Conservation (phyloP, 1,140 invertebrate species). For the Zaprionus taronus region DNA sequence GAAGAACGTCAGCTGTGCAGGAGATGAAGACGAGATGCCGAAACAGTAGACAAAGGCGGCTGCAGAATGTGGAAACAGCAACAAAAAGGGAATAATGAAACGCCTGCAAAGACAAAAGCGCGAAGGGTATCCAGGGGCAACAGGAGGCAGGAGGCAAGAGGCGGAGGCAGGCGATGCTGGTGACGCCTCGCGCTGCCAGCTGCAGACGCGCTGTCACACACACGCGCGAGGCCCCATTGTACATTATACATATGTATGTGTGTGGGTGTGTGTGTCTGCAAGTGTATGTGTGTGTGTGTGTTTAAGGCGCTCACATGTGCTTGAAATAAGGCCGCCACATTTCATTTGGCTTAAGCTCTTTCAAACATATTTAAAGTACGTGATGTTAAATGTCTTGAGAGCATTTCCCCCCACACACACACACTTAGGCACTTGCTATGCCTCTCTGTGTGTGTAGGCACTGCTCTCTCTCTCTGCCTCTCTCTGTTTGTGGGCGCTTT, state of each 20-base stretch:
- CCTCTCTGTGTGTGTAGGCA: not conserved
- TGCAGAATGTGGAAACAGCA: constrained; percentile 7
- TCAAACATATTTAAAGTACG: constrained; percentile 82
- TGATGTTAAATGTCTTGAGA: constrained; percentile 71
- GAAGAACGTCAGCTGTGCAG: constrained; percentile 2
- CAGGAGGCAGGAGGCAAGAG: not conserved
- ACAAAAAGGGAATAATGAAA: constrained; percentile 35
- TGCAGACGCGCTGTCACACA: constrained; percentile 39
- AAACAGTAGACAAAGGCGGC: not conserved
- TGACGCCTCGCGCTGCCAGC: constrained; percentile 29
- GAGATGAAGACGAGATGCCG: not conserved
- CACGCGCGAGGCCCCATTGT: constrained; percentile 33
- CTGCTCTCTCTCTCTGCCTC: not conserved
- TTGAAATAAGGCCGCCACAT: constrained; percentile 35
- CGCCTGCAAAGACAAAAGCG: constrained; percentile 6
- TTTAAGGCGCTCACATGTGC: constrained; percentile 32
- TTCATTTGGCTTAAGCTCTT: constrained; percentile 74
- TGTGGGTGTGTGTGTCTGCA: not conserved
- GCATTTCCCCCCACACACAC: constrained; percentile 48
- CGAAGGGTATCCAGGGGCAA: not conserved
- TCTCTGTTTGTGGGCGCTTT: constrained; percentile 2
- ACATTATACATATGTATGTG: not conserved
- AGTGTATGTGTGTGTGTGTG: constrained; percentile 7
- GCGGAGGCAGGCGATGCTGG: not conserved
- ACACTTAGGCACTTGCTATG: constrained; percentile 10